Percentiles rank a stretch among this genome's conserved stretches.
phyloP scores from a whole-genome alignment of 2,888 invertebrate species.

The Rhagonycha lutea region DNA sequence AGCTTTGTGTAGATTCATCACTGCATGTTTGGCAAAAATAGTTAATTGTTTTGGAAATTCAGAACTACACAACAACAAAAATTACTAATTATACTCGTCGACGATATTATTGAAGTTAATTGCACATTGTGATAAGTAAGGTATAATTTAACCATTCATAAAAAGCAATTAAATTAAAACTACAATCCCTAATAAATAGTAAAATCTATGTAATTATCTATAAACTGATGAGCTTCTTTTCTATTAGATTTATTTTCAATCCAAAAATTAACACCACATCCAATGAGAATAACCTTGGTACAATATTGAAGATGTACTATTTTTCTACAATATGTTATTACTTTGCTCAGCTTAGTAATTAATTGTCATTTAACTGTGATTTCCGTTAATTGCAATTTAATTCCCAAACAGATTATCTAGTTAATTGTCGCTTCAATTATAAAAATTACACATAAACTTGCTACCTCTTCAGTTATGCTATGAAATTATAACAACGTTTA shows the following conservation, averaged over 20 bases:
- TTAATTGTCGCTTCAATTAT: neutral
- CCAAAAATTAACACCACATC: neutral
- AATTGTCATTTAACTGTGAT: neutral
- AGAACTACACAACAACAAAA: neutral
- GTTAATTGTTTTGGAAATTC: neutral
- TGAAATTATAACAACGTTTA: neutral
- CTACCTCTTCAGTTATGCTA: neutral
- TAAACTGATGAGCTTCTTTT: neutral
- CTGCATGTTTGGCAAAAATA: too few relatives aligned
- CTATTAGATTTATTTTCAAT: neutral
- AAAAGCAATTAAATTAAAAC: neutral
- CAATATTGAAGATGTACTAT: neutral
- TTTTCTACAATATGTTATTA: neutral
- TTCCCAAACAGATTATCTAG: neutral
- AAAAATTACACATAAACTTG: neutral
- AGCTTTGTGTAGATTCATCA: too few relatives aligned
- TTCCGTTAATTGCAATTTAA: neutral
- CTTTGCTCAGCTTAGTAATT: neutral
- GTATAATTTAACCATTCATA: neutral
- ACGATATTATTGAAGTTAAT: neutral
- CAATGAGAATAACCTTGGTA: neutral
- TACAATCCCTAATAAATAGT: neutral
- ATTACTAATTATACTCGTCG: neutral
- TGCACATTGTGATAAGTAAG: neutral
- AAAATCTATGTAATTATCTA: neutral